Evolutionary conservation across 1,140 invertebrate genomes (phyloP).

Genomic region (Campoletis sonorensis): DNA sequence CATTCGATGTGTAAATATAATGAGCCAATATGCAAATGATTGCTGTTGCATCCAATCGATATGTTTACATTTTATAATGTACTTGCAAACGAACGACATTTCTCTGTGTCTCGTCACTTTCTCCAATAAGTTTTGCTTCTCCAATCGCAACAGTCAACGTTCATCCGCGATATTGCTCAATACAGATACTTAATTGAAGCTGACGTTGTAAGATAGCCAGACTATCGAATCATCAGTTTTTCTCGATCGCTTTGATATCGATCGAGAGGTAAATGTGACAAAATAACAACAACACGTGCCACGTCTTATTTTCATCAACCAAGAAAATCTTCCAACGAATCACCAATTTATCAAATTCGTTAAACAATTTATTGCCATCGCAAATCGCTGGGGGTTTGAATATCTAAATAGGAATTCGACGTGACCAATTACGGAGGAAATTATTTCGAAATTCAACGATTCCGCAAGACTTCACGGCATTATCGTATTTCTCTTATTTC

Average conservation of each 20-base stretch:
- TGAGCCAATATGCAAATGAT: not conserved
- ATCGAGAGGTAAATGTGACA: not conserved
- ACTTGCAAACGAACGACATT: conserved; percentile 33
- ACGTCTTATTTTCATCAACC: not conserved
- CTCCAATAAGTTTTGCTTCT: conserved; percentile 4
- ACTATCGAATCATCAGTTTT: not conserved
- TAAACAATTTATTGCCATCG: conserved; percentile 11
- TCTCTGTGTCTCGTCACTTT: conserved; percentile 23
- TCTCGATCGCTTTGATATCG: not conserved
- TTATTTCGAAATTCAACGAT: too few species aligned
- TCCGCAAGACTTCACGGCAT: not conserved
- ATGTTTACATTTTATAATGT: not conserved
- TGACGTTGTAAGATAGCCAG: conserved; percentile 3
- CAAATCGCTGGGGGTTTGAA: not conserved
- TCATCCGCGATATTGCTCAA: conserved; percentile 20
- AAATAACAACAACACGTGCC: not conserved
- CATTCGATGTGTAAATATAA: not conserved
- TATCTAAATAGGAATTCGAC: not conserved
- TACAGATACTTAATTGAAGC: conserved; percentile 25
- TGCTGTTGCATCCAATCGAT: conserved; percentile 1
- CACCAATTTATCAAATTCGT: not conserved
- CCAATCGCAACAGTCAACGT: not conserved
- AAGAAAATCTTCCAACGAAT: not conserved
- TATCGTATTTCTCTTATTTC: not conserved
- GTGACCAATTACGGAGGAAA: too few species aligned